These are phyloP conservation scores for Smittia sp. DNA, from an alignment of 2,888 invertebrate genomes.

Conservation along the genomic window DNA sequence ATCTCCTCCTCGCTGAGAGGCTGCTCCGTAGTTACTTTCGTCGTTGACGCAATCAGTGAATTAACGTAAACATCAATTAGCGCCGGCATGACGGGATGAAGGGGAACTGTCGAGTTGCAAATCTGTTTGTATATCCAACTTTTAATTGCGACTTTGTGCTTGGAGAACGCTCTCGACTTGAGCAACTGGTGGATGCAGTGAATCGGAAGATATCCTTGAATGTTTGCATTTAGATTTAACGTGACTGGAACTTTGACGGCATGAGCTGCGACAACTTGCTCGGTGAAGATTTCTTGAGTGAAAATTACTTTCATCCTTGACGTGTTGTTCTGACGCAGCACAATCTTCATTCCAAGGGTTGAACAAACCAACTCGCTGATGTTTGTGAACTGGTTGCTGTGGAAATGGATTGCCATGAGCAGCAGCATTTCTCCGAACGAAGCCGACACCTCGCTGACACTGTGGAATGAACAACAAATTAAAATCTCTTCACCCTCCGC, in stretches of 20 bases:
- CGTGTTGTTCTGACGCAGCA: slow-evolving; percentile 78
- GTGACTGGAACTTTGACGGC: slow-evolving; percentile 96
- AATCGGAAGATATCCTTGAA: slow-evolving; percentile 88
- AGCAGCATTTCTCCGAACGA: slow-evolving; percentile 95
- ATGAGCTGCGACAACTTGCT: slow-evolving; percentile 93
- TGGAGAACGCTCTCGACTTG: slow-evolving; percentile 91
- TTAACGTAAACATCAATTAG: slow-evolving; percentile 93
- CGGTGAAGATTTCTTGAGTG: slow-evolving; percentile 94
- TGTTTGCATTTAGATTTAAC: slow-evolving; percentile 78
- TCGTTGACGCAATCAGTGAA: slow-evolving; percentile 74
- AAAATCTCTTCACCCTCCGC: too few species aligned
- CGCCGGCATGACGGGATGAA: slow-evolving; percentile 90
- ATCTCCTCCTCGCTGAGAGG: slow-evolving; percentile 90
- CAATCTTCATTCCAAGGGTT: slow-evolving; percentile 92
- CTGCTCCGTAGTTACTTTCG: slow-evolving; percentile 68
- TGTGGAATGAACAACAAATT: slow-evolving; percentile 47
- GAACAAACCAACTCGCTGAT: slow-evolving; percentile 92
- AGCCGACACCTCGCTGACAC: slow-evolving; percentile 77
- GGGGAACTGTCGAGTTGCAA: slow-evolving; percentile 79
- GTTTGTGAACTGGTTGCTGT: slow-evolving; percentile 88
- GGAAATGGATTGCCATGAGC: slow-evolving; percentile 94
- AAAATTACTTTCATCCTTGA: slow-evolving; percentile 89
- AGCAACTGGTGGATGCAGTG: slow-evolving; percentile 95
- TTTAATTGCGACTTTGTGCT: slow-evolving; percentile 93
- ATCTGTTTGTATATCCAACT: slow-evolving; percentile 96